Evolutionary conservation across 2,797 vertebrate genomes (phyloP), one percentile per base, ranked within the genome.

Genomic region (Pagetopsis macropterus): DNA sequence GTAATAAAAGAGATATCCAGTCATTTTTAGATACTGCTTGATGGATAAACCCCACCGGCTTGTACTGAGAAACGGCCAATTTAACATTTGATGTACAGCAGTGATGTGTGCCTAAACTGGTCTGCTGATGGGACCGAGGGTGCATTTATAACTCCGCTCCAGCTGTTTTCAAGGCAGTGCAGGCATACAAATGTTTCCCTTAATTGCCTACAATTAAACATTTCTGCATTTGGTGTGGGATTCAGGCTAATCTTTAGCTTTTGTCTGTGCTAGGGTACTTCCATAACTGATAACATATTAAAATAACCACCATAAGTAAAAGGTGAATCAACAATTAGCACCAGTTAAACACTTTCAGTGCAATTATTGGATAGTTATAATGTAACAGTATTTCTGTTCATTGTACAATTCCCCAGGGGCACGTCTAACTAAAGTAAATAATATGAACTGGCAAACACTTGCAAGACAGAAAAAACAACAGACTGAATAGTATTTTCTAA

Each of bases 31-130:
- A 75, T 64, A 44, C 44, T 48, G 58, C 69, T 71, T 83, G 76
- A 87, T 76, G 60, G 65, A 83, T 79, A 64, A 75, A 81, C 60
- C 57, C 16, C 33, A 59, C 60, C 31, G 4, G 45, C 57, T 84
- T 58, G 58, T 23, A 67, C 56, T 3, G 4, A 58, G 74, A 73
- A 66, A 76, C 9, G 64, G 79, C 31, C 76, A 77, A 80, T 91
- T 90, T 76, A 84, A 84, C 78, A 63, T 74, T 72, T 66, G 76
- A 88, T 83, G 75, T 70, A 64, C 54, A 43, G 43, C 46, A 67
- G 82, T 66, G 78, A 82, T 58, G 64, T 64, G 72, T 71, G 76
- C 84, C 75, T 80, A 58, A 83, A 64, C 62, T 60, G 55, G 27
- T 44, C 46, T 33, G 3, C 67, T 76, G 68, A 77, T 80, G 74